phyloP scores from a whole-genome alignment of 2,113 vertebrate genomes.

The Eulacestoma nigropectus region DNA sequence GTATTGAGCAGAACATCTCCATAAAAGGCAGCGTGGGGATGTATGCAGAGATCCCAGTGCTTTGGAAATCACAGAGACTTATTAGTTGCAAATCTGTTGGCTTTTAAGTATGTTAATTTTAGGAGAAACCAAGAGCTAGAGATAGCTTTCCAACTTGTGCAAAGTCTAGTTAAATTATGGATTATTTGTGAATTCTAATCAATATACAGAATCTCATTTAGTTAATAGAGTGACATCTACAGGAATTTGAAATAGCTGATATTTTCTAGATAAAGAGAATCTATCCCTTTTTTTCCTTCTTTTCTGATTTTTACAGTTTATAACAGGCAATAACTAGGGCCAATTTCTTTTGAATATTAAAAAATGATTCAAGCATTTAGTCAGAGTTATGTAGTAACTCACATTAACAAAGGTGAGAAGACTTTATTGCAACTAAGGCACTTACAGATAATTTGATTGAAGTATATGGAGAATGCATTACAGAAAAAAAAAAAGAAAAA shows the following conservation, averaged over 20 bases:
- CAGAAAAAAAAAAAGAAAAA: background rate
- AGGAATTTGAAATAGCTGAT: background rate
- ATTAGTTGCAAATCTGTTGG: conserved; percentile 20
- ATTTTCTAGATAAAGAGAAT: background rate
- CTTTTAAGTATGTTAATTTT: conserved; percentile 9
- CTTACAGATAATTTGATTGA: background rate
- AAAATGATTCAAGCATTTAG: background rate
- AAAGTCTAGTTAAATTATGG: background rate
- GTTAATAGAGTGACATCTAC: background rate
- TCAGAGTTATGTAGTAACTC: background rate
- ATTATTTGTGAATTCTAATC: background rate
- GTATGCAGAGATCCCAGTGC: conserved; percentile 5
- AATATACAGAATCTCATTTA: background rate
- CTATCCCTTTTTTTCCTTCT: background rate
- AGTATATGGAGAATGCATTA: background rate
- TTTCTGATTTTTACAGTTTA: background rate
- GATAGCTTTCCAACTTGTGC: background rate
- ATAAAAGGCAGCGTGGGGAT: conserved; percentile 83
- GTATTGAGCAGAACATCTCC: conserved; percentile 84
- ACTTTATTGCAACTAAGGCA: background rate
- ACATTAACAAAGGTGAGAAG: background rate
- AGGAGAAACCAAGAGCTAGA: background rate
- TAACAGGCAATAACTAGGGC: background rate
- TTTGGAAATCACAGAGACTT: conserved; percentile 3
- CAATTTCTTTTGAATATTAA: background rate